Conservation (phyloP, 2,113 vertebrate species). For the Melanerpes aurifrons region DNA sequence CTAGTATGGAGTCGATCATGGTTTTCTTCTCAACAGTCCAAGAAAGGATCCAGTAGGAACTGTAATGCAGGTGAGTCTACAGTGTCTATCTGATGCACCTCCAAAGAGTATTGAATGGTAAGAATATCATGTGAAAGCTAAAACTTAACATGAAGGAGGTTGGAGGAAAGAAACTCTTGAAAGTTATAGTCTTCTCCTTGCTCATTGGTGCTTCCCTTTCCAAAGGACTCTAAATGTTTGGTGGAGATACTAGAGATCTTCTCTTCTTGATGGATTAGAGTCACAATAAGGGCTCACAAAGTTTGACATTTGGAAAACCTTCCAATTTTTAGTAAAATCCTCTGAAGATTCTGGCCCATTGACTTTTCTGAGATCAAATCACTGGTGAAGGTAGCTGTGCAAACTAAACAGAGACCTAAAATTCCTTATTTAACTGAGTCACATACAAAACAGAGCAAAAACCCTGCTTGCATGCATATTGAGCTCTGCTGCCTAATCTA, state of each 20-base stretch:
- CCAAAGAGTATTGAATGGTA: background rate
- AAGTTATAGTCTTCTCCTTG: background rate
- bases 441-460: background rate
- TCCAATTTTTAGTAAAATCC: background rate
- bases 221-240: background rate
- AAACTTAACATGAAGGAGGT: background rate
- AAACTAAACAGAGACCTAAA: background rate
- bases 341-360: background rate
- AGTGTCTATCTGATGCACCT: background rate
- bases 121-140: background rate
- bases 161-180: background rate
- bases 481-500: conserved; percentile 42
- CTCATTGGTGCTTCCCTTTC: background rate
- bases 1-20: conserved; percentile 59
- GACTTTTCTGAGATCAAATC: background rate
- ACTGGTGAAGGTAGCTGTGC: background rate
- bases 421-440: conserved; percentile 22
- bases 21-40: conserved; percentile 76
- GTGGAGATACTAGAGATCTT: background rate
- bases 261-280: background rate
- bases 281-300: background rate
- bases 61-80: conserved; percentile 69
- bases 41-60: conserved; percentile 69
- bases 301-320: background rate
- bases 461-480: background rate